Conservation (phyloP, 2,888 invertebrate genomes). For the Phymatocera aterrima region DNA sequence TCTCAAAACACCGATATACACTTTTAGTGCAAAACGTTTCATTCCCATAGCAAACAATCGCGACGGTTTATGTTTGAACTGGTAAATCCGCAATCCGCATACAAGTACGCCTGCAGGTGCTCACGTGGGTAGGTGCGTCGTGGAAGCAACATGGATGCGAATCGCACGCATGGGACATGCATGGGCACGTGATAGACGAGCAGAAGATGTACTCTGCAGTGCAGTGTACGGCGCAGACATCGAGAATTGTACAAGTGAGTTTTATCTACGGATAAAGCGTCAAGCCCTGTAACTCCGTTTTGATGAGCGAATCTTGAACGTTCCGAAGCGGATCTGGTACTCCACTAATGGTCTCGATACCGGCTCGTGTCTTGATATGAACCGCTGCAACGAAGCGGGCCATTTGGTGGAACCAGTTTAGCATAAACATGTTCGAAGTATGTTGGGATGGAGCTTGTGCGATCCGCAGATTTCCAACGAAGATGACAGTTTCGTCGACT, state of each 20-base stretch:
- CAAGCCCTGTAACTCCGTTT: neutral
- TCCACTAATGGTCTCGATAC: constrained; percentile 60
- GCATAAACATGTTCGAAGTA: constrained; percentile 60
- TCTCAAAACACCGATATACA: neutral
- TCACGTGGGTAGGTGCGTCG: neutral
- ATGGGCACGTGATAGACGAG: no score
- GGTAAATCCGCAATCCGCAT: neutral
- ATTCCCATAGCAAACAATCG: constrained; percentile 12
- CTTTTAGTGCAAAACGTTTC: neutral
- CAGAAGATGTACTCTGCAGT: neutral
- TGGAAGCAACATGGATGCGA: neutral
- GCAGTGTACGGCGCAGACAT: no score
- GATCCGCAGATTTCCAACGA: constrained; percentile 58
- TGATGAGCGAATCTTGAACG: constrained; percentile 47
- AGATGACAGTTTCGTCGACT: constrained; percentile 50
- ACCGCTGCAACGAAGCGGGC: constrained; percentile 51
- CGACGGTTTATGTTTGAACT: constrained; percentile 1
- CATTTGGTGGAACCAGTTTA: constrained; percentile 58
- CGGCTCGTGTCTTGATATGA: constrained; percentile 59
- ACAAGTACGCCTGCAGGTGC: neutral
- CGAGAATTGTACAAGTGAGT: neutral
- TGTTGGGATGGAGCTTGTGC: neutral
- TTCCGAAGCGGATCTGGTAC: constrained; percentile 48
- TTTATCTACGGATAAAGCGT: neutral
- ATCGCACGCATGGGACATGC: neutral